phyloP scores from a whole-genome alignment of 2,113 vertebrate species.

The Rhizomys pruinosus region DNA sequence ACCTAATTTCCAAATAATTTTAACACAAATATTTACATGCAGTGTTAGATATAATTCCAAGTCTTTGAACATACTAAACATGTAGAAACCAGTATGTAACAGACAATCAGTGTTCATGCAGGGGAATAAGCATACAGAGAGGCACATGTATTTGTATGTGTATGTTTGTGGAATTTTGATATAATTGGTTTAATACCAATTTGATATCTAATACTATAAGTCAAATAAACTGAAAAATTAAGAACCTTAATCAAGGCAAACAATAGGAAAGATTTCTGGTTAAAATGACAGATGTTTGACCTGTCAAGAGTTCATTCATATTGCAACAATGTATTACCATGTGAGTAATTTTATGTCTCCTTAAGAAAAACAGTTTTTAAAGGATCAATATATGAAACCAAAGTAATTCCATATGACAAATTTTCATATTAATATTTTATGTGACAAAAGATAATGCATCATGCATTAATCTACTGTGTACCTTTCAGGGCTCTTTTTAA shows the following conservation, averaged over 20 bases:
- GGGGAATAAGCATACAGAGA: not conserved
- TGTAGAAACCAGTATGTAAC: too few relatives aligned
- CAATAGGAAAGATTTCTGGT: not conserved
- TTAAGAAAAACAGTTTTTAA: conserved; percentile 29
- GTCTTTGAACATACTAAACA: not conserved
- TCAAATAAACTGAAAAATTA: not conserved
- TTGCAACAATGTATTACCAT: not conserved
- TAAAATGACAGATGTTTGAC: conserved; percentile 25
- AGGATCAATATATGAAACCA: not conserved
- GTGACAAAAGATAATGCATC: conserved; percentile 21
- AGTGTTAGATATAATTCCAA: not conserved
- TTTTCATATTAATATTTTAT: not conserved
- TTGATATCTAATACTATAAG: not conserved
- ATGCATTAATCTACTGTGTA: not conserved
- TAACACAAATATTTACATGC: not conserved
- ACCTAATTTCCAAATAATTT: not conserved
- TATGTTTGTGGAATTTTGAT: not conserved
- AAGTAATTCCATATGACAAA: not conserved
- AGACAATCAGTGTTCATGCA: not conserved
- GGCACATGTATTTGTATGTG: not conserved
- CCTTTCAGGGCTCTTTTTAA: not conserved
- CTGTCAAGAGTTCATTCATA: not conserved
- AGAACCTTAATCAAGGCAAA: not conserved
- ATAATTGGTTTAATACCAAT: not conserved
- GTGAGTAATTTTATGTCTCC: not conserved